phyloP scores from a whole-genome alignment of 2,113 vertebrate species.

The Chrysochloris asiatica region DNA sequence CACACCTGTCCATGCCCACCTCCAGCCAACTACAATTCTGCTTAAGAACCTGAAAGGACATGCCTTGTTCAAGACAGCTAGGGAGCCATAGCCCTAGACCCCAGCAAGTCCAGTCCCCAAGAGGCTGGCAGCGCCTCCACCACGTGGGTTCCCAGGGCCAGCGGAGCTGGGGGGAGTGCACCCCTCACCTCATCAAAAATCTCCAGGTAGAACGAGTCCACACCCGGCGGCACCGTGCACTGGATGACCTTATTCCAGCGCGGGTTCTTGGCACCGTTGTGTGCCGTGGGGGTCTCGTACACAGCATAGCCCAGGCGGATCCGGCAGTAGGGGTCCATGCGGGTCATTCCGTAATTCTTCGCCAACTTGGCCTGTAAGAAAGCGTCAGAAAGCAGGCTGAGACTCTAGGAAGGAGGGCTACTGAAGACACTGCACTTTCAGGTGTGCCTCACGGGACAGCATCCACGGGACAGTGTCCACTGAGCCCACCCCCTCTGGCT shows the following conservation, averaged over 20 bases:
- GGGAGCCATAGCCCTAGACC: neutral
- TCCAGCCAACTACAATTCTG: too few relatives aligned
- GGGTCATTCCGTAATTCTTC: slow-evolving; percentile 98
- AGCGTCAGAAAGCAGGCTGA: neutral
- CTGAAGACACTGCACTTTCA: too few relatives aligned
- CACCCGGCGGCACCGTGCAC: slow-evolving; percentile 94
- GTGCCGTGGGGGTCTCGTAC: slow-evolving; percentile 97
- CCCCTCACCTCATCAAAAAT: slow-evolving; percentile 96
- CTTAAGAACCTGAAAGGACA: neutral
- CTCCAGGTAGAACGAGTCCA: slow-evolving; percentile 98
- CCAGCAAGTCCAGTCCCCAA: too few relatives aligned
- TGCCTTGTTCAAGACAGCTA: neutral
- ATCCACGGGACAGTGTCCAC: too few relatives aligned
- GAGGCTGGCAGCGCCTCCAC: too few relatives aligned
- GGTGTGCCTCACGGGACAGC: too few relatives aligned
- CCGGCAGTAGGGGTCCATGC: slow-evolving; percentile 98
- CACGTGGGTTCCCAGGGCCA: too few relatives aligned
- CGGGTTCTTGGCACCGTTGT: slow-evolving; percentile 98
- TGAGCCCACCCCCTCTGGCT: too few relatives aligned
- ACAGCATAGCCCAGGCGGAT: slow-evolving; percentile 95
- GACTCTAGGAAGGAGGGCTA: neutral
- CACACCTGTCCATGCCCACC: too few relatives aligned
- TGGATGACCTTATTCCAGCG: slow-evolving; percentile 99
- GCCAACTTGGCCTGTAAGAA: slow-evolving; percentile 93
- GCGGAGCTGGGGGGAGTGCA: too few relatives aligned